Conservation (phyloP, 2,888 invertebrate genomes). For the Ypsolopha scabrella region DNA sequence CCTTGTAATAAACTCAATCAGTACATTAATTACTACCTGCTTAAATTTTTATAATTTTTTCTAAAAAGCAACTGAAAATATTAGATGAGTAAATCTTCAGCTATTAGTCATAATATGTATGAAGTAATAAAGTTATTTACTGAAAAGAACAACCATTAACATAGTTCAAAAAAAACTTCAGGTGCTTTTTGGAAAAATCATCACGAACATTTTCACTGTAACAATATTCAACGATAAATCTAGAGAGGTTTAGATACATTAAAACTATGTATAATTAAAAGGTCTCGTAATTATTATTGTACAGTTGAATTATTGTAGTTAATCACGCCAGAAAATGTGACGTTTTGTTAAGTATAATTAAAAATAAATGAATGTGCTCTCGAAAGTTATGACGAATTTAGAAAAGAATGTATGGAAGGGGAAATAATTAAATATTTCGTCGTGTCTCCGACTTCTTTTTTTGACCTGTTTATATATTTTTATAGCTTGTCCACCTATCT, state of each 20-base stretch:
- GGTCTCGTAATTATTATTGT: constrained; percentile 67
- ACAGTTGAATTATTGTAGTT: constrained; percentile 68
- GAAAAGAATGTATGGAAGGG: constrained; percentile 67
- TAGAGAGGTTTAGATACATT: constrained; percentile 38
- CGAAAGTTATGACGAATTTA: constrained; percentile 69
- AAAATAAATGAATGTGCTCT: constrained; percentile 62
- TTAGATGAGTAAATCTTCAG: neutral
- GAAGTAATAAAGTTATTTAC: no score
- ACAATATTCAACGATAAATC: constrained; percentile 36
- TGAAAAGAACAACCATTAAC: neutral
- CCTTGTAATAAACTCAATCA: neutral
- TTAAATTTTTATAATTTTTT: constrained; percentile 19
- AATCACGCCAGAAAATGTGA: constrained; percentile 64
- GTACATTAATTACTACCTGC: neutral
- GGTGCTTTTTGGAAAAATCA: neutral
- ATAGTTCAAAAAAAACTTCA: neutral
- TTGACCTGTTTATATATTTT: constrained; percentile 15
- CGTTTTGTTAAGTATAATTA: constrained; percentile 63
- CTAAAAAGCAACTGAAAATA: constrained; percentile 26
- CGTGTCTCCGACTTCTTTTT: constrained; percentile 60
- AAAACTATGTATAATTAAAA: constrained; percentile 27
- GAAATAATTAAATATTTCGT: constrained; percentile 69
- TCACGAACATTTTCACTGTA: constrained; percentile 10
- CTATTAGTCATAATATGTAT: no score
- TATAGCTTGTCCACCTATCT: no score